Percentiles rank a stretch among this genome's conserved stretches.
Conservation (phyloP, 2,113 vertebrate genomes). For the Pollimyrus isidori region DNA sequence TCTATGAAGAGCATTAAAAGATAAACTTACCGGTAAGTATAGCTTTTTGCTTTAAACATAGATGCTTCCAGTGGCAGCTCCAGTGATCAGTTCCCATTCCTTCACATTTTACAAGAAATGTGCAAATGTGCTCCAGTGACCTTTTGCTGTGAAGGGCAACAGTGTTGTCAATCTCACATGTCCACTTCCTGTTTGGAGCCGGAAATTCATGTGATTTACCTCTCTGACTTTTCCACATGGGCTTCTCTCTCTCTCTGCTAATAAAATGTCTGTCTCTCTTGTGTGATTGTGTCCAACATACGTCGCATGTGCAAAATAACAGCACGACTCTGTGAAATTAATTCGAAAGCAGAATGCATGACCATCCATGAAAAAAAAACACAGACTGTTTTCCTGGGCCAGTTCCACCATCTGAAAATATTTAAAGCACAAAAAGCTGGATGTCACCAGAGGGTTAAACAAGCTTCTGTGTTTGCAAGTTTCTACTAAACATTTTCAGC, state of each 20-base stretch:
- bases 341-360: background rate
- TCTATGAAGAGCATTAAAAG: background rate
- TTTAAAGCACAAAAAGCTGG: background rate
- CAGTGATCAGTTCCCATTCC: background rate
- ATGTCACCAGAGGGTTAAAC: background rate
- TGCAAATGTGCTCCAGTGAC: background rate
- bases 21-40: background rate
- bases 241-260: background rate
- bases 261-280: background rate
- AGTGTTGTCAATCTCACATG: background rate
- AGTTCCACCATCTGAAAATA: background rate
- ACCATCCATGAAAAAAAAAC: background rate
- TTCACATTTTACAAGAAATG: background rate
- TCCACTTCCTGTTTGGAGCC: constrained; percentile 5
- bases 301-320: background rate
- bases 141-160: background rate
- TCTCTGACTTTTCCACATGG: background rate
- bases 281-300: background rate
- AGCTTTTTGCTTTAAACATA: background rate
- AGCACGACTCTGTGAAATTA: background rate
- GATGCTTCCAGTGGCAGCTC: background rate
- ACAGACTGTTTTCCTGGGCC: background rate
- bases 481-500: background rate
- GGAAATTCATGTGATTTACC: background rate
- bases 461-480: background rate